A percentile compares a stretch with the other conserved stretches of the same genome.
Evolutionary conservation across 2,113 vertebrate species (phyloP).

Genomic region (Phrynocephalus versicolor): DNA sequence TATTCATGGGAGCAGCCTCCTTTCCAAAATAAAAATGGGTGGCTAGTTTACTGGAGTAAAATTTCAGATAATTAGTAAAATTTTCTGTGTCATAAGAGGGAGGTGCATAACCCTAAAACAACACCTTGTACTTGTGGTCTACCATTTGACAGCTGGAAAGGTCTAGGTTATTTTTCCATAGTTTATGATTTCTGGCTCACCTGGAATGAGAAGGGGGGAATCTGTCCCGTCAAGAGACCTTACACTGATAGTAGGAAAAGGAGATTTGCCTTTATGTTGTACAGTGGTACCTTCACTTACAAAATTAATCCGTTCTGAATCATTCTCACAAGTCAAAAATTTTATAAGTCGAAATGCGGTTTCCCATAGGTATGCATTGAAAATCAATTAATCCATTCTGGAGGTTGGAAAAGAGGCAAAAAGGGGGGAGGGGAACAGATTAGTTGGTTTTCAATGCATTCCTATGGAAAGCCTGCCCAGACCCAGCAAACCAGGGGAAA

Average conservation of each 20-base stretch:
- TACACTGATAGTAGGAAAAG: background rate
- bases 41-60: background rate
- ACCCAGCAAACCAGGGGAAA: too few species aligned
- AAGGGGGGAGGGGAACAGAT: too few species aligned
- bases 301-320: too few species aligned
- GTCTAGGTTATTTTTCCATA: background rate
- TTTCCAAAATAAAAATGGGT: background rate
- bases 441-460: too few species aligned
- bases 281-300: too few species aligned
- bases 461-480: too few species aligned
- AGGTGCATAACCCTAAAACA: background rate
- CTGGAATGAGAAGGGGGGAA: background rate
- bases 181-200: background rate
- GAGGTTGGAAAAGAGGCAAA: too few species aligned
- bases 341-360: too few species aligned
- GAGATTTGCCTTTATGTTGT: background rate
- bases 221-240: background rate
- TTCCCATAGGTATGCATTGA: too few species aligned
- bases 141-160: background rate
- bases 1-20: background rate
- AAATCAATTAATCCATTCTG: too few species aligned
- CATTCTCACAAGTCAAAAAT: too few species aligned
- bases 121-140: background rate
- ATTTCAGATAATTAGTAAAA: background rate
- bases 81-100: background rate